These are phyloP conservation scores for Heliconius hortense DNA, from an alignment of 2,888 invertebrate genomes.

Conservation along the genomic window DNA sequence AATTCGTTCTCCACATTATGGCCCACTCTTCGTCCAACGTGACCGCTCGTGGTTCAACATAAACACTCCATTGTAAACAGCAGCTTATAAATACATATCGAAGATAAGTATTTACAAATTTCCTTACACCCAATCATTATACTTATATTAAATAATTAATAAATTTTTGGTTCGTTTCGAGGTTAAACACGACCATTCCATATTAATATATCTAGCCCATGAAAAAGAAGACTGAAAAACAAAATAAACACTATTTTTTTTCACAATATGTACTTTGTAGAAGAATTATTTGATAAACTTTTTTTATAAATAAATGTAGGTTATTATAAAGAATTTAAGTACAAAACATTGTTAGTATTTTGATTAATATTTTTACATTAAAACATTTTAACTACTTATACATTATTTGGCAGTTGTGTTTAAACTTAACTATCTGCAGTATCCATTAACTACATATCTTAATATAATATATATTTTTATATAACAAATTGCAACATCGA, in stretches of 20 bases:
- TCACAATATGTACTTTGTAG: conserved; percentile 37
- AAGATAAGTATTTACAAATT: conserved; percentile 74
- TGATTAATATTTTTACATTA: conserved; percentile 67
- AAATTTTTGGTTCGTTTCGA: conserved; percentile 62
- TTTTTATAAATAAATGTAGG: conserved; percentile 50
- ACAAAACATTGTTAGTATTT: conserved; percentile 67
- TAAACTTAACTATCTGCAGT: conserved; percentile 62
- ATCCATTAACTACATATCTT: conserved; percentile 67
- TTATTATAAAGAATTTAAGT: conserved; percentile 64
- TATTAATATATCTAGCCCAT: conserved; percentile 40
- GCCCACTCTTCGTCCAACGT: conserved; percentile 40
- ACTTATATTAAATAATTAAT: conserved; percentile 37
- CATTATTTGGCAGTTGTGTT: conserved; percentile 77
- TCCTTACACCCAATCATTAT: conserved; percentile 60
- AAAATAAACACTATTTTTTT: conserved; percentile 42
- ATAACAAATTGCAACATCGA: conserved; percentile 69
- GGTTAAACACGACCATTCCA: conserved; percentile 43
- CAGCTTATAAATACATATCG: conserved; percentile 72
- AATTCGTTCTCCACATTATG: conserved; percentile 30
- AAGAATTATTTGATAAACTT: conserved; percentile 39
- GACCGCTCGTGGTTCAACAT: conserved; percentile 51
- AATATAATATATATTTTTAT: conserved; percentile 61
- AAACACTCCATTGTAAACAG: conserved; percentile 57
- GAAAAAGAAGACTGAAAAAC: conserved; percentile 32
- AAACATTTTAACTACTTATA: conserved; percentile 75